phyloP scores from a whole-genome alignment of 2,113 vertebrate genomes.

The Alouatta palliata region DNA sequence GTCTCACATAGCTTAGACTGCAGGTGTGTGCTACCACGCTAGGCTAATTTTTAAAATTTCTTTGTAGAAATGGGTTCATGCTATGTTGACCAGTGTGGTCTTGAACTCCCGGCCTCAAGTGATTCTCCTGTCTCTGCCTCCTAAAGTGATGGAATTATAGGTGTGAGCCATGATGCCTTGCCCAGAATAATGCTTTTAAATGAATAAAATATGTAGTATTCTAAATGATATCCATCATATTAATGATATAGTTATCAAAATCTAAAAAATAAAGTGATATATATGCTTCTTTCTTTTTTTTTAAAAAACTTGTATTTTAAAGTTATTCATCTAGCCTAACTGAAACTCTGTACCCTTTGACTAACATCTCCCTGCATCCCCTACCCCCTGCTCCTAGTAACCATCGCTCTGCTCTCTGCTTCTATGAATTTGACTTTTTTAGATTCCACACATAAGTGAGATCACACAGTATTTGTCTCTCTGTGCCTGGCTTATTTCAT shows the following conservation, averaged over 20 bases:
- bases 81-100: no score
- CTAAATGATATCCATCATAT: not conserved
- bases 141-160: no score
- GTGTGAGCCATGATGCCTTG: no score
- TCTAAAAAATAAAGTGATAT: not conserved
- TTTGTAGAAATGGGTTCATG: no score
- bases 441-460: not conserved
- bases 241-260: not conserved
- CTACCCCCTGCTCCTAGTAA: not conserved
- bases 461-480: not conserved
- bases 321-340: not conserved
- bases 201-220: not conserved
- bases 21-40: no score
- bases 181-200: not conserved
- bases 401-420: not conserved
- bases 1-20: no score
- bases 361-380: not conserved
- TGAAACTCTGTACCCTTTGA: not conserved
- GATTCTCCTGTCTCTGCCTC: no score
- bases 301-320: not conserved
- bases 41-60: no score
- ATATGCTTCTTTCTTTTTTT: not conserved
- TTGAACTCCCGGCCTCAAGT: no score
- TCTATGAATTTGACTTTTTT: not conserved
- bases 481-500: not conserved